phyloP scores from a whole-genome alignment of 2,113 vertebrate genomes.

The Silurus glanis region DNA sequence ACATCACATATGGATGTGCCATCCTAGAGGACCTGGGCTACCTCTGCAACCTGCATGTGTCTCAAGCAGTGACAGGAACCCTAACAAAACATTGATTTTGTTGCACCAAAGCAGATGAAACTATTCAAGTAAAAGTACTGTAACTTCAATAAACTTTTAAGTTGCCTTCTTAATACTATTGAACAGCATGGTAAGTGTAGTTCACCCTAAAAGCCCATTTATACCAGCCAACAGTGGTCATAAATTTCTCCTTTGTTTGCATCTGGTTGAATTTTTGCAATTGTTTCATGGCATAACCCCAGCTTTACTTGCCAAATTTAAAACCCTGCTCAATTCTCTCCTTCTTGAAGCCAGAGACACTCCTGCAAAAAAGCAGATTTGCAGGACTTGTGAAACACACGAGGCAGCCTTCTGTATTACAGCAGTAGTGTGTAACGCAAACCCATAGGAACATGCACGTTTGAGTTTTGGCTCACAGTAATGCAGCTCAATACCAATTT shows the following conservation, averaged over 20 bases:
- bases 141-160: too few species aligned
- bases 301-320: conserved; percentile 40
- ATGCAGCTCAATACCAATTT: not conserved
- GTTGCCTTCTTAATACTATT: too few species aligned
- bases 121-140: too few species aligned
- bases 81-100: too few species aligned
- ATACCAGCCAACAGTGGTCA: not conserved
- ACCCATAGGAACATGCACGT: conserved; percentile 50
- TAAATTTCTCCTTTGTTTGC: not conserved
- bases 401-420: conserved; percentile 49
- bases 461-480: conserved; percentile 53
- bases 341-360: conserved; percentile 24
- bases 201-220: not conserved
- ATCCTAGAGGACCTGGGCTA: too few species aligned
- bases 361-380: conserved; percentile 18
- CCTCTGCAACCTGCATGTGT: too few species aligned
- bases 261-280: not conserved
- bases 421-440: conserved; percentile 49
- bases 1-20: too few species aligned
- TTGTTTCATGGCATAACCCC: not conserved
- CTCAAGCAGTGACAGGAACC: too few species aligned
- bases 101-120: too few species aligned
- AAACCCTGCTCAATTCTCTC: conserved; percentile 30
- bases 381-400: conserved; percentile 51
- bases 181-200: not conserved